Percentiles rank a stretch among this genome's conserved stretches.
phyloP scores from a whole-genome alignment of 2,797 vertebrate genomes.

The Garrulus glandarius region DNA sequence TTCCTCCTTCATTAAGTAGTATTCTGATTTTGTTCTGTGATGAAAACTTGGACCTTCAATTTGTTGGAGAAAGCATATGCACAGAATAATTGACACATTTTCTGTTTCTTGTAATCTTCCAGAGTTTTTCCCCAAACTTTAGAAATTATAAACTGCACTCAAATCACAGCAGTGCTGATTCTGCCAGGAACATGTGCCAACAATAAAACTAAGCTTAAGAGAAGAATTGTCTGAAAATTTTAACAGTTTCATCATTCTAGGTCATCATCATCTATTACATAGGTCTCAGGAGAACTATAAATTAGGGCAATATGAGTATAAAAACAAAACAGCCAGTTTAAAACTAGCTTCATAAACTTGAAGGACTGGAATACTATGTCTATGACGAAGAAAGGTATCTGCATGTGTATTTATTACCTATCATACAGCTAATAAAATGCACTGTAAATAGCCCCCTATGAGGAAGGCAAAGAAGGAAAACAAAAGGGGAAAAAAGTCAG shows the following conservation, averaged over 20 bases:
- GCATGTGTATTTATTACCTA: not conserved
- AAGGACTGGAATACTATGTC: not conserved
- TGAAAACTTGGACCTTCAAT: not conserved
- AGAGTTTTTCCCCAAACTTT: not conserved
- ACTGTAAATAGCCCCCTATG: not conserved
- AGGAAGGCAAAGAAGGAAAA: not conserved
- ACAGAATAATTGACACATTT: not conserved
- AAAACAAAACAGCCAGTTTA: not conserved
- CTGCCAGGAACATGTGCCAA: not conserved
- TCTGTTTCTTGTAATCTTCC: not conserved
- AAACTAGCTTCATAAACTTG: conserved; percentile 8
- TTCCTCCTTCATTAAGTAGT: conserved; percentile 16
- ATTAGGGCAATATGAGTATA: not conserved
- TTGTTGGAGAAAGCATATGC: not conserved
- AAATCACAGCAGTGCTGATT: not conserved
- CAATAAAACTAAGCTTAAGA: not conserved
- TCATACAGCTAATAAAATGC: not conserved
- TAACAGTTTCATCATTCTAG: not conserved
- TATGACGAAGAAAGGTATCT: not conserved
- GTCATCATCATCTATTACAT: not conserved
- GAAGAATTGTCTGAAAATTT: not conserved
- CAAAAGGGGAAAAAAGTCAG: not conserved
- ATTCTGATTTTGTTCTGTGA: conserved; percentile 15
- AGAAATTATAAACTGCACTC: not conserved
- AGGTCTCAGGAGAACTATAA: not conserved